A percentile compares a stretch with the other conserved stretches of the same genome.
These are phyloP conservation scores for Squalus acanthias DNA, from an alignment of 2,797 vertebrate genomes.

Conservation along the genomic window DNA sequence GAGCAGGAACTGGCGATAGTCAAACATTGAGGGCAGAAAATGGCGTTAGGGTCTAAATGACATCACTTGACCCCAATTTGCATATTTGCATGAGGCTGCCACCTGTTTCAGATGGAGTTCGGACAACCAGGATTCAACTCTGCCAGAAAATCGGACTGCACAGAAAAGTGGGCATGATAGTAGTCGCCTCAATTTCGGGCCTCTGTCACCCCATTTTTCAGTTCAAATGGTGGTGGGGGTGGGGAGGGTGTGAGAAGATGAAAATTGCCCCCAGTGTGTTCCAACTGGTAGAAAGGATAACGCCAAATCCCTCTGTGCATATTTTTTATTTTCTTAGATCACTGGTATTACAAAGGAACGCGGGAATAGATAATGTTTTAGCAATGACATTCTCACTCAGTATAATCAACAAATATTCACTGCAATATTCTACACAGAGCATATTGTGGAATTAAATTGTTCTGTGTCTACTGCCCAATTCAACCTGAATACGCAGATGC, in stretches of 20 bases:
- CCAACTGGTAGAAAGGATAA: neutral
- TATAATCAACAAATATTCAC: neutral
- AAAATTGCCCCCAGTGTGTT: neutral
- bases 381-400: neutral
- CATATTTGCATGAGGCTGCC: neutral
- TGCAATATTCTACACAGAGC: neutral
- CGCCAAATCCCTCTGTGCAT: neutral
- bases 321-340: neutral
- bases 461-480: neutral
- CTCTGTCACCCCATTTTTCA: neutral
- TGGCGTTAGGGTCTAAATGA: neutral
- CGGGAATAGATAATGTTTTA: neutral
- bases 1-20: neutral
- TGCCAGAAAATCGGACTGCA: neutral
- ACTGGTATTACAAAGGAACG: neutral
- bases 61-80: neutral
- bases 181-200: neutral
- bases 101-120: neutral
- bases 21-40: neutral
- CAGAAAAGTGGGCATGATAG: neutral
- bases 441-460: neutral
- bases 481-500: neutral
- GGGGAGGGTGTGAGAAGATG: neutral
- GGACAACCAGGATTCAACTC: neutral
- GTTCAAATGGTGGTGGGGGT: neutral